These are phyloP conservation scores for Pagrus major DNA, from an alignment of 2,113 vertebrate genomes.

Conservation along the genomic window DNA sequence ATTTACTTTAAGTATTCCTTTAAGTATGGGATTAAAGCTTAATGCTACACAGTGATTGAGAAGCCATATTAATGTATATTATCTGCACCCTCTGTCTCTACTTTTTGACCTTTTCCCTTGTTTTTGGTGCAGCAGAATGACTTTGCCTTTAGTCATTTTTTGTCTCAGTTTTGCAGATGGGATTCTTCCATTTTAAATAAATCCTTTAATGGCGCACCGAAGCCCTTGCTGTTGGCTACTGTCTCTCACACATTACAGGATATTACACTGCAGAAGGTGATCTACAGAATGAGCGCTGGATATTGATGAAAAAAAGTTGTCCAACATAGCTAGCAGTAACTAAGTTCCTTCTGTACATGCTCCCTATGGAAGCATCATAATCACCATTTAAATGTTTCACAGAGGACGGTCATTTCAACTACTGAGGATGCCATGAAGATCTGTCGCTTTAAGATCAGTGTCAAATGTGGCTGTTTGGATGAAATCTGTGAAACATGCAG, in stretches of 20 bases:
- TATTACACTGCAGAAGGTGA: constrained; percentile 20
- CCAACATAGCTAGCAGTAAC: background rate
- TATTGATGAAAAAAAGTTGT: background rate
- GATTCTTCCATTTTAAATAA: constrained; percentile 51
- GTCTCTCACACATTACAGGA: constrained; percentile 45
- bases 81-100: constrained; percentile 7
- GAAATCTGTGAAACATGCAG: constrained; percentile 49
- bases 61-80: constrained; percentile 9
- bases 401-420: background rate
- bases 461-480: constrained; percentile 29
- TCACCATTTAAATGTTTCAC: constrained; percentile 28
- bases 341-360: constrained; percentile 6
- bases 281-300: background rate
- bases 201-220: constrained; percentile 43
- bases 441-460: constrained; percentile 35
- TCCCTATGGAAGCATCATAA: constrained; percentile 15
- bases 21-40: constrained; percentile 11
- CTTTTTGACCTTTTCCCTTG: constrained; percentile 4
- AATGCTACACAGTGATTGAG: constrained; percentile 13
- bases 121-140: constrained; percentile 41
- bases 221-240: constrained; percentile 59
- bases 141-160: constrained; percentile 68
- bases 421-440: constrained; percentile 2
- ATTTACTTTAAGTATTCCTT: constrained; percentile 6
- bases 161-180: constrained; percentile 54